A percentile compares a stretch with the other conserved stretches of the same genome.
Conservation (phyloP, 1,140 invertebrate species). For the Batillaria attramentaria region DNA sequence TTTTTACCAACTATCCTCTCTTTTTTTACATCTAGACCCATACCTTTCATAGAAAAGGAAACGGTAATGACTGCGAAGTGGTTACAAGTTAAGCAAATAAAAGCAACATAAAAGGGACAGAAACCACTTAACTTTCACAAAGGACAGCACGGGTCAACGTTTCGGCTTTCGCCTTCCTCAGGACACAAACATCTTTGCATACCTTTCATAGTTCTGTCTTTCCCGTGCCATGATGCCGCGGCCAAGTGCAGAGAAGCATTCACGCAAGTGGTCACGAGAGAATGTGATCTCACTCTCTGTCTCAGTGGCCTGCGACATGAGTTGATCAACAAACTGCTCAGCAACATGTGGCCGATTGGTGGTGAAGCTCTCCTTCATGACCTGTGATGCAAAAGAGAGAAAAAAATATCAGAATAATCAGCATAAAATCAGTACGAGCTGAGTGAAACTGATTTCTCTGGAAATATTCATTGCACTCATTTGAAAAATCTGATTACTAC, state of each 20-base stretch:
- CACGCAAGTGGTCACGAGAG: slow-evolving; percentile 58
- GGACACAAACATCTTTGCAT: background rate
- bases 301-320: slow-evolving; percentile 57
- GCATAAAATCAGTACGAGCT: too few relatives aligned
- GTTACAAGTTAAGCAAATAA: background rate
- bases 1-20: too few relatives aligned
- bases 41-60: too few relatives aligned
- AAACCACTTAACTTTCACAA: background rate
- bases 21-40: too few relatives aligned
- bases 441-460: too few relatives aligned
- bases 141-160: background rate
- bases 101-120: background rate
- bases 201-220: slow-evolving; percentile 68
- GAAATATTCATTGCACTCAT: too few relatives aligned
- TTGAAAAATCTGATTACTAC: too few relatives aligned
- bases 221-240: slow-evolving; percentile 65
- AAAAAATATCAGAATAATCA: too few relatives aligned
- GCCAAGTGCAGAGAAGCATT: slow-evolving; percentile 59
- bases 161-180: background rate
- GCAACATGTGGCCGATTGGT: slow-evolving; percentile 66
- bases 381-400: too few relatives aligned
- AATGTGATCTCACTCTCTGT: slow-evolving; percentile 55
- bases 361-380: slow-evolving; percentile 71
- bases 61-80: too few relatives aligned
- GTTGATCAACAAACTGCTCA: slow-evolving; percentile 62